Percentiles rank a stretch among this genome's conserved stretches.
These are phyloP conservation scores for Gymnorhina tibicen DNA, from an alignment of 2,113 vertebrate species.

Conservation along the genomic window DNA sequence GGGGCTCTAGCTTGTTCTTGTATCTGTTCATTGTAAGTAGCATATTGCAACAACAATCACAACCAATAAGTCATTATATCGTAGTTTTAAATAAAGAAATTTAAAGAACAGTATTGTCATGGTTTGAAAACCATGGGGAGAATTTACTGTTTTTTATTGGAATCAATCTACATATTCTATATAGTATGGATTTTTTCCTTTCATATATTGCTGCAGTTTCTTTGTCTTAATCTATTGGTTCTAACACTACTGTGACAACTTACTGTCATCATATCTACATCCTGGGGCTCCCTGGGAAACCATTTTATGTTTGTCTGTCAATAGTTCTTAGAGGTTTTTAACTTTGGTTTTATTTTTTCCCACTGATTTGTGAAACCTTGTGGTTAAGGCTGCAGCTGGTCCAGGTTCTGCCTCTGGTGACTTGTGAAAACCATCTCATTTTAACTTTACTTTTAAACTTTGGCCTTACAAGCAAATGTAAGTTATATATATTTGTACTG, in stretches of 20 bases:
- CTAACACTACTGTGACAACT: slow-evolving; percentile 74
- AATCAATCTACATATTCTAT: slow-evolving; percentile 63
- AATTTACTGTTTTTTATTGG: slow-evolving; percentile 63
- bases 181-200: slow-evolving; percentile 64
- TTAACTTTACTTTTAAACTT: slow-evolving; percentile 74
- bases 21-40: slow-evolving; percentile 73
- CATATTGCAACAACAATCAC: slow-evolving; percentile 76
- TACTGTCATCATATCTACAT: slow-evolving; percentile 64
- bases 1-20: slow-evolving; percentile 67
- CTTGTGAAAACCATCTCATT: slow-evolving; percentile 74
- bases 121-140: slow-evolving; percentile 65
- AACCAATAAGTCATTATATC: slow-evolving; percentile 69
- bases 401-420: slow-evolving; percentile 63
- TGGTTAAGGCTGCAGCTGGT: slow-evolving; percentile 63
- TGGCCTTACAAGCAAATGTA: slow-evolving; percentile 86
- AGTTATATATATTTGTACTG: slow-evolving; percentile 87
- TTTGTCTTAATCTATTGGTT: slow-evolving; percentile 71
- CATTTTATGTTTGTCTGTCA: slow-evolving; percentile 60
- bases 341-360: background rate
- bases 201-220: slow-evolving; percentile 69
- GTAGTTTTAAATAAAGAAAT: slow-evolving; percentile 69
- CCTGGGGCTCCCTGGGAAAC: slow-evolving; percentile 37
- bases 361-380: slow-evolving; percentile 49
- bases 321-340: slow-evolving; percentile 39
- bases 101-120: slow-evolving; percentile 74